Base-by-base conservation (phyloP, 2,888 invertebrate species). In the Linyphia triangularis region DNA sequence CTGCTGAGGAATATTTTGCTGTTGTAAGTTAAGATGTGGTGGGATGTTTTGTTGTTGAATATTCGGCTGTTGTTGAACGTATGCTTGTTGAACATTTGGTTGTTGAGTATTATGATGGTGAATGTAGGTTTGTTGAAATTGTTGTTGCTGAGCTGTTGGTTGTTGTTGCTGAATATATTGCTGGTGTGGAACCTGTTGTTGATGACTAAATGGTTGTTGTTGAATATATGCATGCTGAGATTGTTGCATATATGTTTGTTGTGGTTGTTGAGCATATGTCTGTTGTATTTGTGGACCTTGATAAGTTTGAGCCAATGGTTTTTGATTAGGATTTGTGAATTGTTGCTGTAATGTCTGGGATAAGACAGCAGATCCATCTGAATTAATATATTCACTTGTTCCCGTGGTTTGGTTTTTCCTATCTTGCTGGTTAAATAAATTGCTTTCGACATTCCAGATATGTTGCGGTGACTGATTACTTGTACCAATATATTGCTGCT, bases 251-350 rank as follows among this genome's bases (percentile, higher is more conserved):
- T 13, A n/a, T n/a, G 51, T 51, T 1, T 13, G 43, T 30, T 40
- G 70, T 37, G 37, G 13, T 26, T 70, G 70, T 19, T 19, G 19
- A n/a, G 40, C 24, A 19, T 70, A 61, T 37, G 59, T 59, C 22
- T 82, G 81, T n/a, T 82, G 70, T 10, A 33, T 37, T 19, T 51
- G 43, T 26, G 19, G 75, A 51, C 13, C 26, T 28, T 57, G 72
- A 51, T 57, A 59, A n/a, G 61, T 24, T 33, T 30, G 57, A 13
- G 16, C n/a, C 7, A 43, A 16, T 16, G 63, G 40, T 16, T 63
- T 61, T 63, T 65, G 40, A 26, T 77, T 37, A 9, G 40, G n/a
- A 63, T 26, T 40, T 16, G 19, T 3, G 3, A 22, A 33, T 9
- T 77, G 63, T 16, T 63, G 61, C 37, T 77, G 77, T 40, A 63